Evolutionary conservation across 2,113 vertebrate species (phyloP), one percentile per base, ranked within the genome.

Genomic region (Melanocharis versteri): DNA sequence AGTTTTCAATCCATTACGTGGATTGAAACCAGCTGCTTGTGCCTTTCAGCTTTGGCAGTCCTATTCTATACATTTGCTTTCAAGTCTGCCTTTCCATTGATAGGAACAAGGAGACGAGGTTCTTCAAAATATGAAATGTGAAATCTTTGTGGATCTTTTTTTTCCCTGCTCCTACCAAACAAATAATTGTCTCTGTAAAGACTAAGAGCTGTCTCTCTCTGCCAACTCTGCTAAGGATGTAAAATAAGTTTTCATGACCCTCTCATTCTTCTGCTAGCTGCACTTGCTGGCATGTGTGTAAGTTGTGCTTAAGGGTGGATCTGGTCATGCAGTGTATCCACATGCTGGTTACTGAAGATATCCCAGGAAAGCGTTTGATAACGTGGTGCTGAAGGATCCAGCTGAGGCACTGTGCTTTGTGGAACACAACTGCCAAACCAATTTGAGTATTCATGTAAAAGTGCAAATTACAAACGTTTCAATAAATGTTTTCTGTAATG

Each of bases 11-110:
- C 42, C 6, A 2, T 56, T 82, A 35, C 15, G 8, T 2, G 4
- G 19, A 65, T 87, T 72, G 64, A 71, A 94, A 87, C 13, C 86
- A 93, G 65, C 77, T 94, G 95, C 45, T 87, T 37, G 13, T 89
- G 70, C 54, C 65, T 85, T 72, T 79, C 56, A 60, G 40, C 27
- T 80, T 71, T 2, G 1, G 15, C 48, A 42, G 18, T 53, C 18
- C 6, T 89, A 12, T 75, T 60, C 39, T 45, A 2, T 66, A 17
- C 6, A 10, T 71, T 84, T 84, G 26, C 70, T 90, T 83, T 87
- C 44, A 68, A 72, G n/a, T 47, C 33, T 84, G 33, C 5, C 8
- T 28, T 87, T 91, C 23, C 37, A 19, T 1, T 1, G 18, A 73
- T 24, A 66, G 27, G 10, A 93, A 9, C 4, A 30, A 75, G 75